phyloP scores from a whole-genome alignment of 2,113 vertebrate genomes.

The Balaeniceps rex region DNA sequence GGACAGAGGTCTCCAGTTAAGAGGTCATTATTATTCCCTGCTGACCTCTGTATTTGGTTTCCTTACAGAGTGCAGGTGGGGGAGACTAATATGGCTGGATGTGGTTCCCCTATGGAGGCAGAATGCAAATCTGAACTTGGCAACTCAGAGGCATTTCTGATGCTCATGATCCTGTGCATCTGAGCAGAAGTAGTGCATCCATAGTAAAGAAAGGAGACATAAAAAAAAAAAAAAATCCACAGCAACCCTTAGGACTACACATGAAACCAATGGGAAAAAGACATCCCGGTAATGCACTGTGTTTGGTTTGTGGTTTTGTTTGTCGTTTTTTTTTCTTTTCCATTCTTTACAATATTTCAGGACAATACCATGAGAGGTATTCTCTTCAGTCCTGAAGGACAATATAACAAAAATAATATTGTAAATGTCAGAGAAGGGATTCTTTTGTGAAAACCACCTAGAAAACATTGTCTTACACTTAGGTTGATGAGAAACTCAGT shows the following conservation, averaged over 20 bases:
- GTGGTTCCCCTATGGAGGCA: neutral
- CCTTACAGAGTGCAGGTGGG: rapidly evolving
- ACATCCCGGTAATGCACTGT: neutral
- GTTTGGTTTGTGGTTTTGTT: rapidly evolving
- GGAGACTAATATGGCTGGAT: neutral
- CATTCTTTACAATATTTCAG: neutral
- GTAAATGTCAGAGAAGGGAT: neutral
- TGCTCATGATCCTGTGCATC: neutral
- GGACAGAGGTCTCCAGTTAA: neutral
- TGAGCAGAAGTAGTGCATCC: neutral
- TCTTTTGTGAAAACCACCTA: neutral
- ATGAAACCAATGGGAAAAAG: neutral
- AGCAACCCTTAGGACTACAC: neutral
- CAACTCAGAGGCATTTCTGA: neutral
- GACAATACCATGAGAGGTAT: neutral
- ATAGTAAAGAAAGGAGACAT: neutral
- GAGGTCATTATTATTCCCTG: neutral
- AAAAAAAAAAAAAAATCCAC: neutral
- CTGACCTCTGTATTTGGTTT: neutral
- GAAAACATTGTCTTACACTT: neutral
- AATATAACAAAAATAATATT: neutral
- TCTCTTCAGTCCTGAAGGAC: neutral
- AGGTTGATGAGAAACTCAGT: neutral
- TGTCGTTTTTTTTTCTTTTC: neutral
- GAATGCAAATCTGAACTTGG: neutral